phyloP scores from a whole-genome alignment of 2,113 vertebrate genomes.

The Sceloporus tristichus region DNA sequence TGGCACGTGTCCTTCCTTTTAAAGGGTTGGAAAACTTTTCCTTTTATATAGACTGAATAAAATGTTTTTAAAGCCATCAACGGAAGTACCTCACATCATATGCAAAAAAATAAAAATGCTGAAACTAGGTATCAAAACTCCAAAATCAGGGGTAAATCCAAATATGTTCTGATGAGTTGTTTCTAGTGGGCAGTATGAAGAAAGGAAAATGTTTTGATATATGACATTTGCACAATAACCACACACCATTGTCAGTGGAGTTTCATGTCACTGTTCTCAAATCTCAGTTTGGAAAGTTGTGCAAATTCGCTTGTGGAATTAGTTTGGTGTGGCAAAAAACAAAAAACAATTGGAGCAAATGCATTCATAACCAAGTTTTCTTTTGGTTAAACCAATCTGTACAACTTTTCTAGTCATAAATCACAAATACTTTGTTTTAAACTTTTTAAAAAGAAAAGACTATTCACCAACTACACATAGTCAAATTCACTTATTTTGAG shows the following conservation, averaged over 20 bases:
- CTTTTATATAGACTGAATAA: too few relatives aligned
- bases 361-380: neutral
- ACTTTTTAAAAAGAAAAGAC: neutral
- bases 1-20: too few relatives aligned
- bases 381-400: neutral
- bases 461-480: conserved; percentile 40
- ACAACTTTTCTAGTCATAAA: conserved; percentile 44
- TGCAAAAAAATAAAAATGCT: neutral
- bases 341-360: neutral
- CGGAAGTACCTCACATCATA: neutral
- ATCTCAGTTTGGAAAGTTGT: neutral
- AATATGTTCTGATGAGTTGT: neutral
- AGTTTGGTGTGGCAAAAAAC: neutral
- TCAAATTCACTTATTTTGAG: conserved; percentile 13
- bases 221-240: neutral
- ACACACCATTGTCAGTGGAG: neutral
- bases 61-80: too few relatives aligned
- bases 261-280: neutral
- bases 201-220: neutral
- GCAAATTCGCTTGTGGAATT: neutral
- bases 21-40: too few relatives aligned
- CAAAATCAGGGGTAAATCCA: neutral
- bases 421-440: conserved; percentile 16
- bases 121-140: neutral
- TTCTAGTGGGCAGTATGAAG: neutral